These are phyloP conservation scores for Crax fasciolata DNA, from an alignment of 2,797 vertebrate species.

Conservation along the genomic window DNA sequence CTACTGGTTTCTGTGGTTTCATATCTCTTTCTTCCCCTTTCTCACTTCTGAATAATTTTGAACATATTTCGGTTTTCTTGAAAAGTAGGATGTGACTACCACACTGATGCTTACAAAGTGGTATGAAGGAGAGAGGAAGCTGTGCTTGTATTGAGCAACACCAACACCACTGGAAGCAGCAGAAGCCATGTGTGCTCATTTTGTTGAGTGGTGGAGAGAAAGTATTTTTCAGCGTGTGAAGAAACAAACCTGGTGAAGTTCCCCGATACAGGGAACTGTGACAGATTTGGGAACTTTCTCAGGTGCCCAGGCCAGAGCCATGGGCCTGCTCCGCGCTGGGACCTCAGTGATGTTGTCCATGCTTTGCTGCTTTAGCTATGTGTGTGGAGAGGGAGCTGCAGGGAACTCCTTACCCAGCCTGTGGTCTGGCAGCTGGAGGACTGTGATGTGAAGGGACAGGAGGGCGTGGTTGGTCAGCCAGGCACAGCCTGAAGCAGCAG, in stretches of 20 bases:
- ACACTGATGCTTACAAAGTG: neutral
- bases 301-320: neutral
- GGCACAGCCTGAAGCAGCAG: conserved; percentile 21
- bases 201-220: neutral
- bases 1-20: conserved; percentile 46
- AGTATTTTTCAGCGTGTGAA: neutral
- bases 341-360: neutral
- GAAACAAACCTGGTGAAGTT: neutral
- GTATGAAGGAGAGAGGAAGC: neutral
- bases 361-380: fast-evolving
- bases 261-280: neutral
- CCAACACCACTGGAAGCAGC: neutral
- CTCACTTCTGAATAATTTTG: neutral
- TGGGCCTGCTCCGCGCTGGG: neutral
- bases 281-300: neutral
- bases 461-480: conserved; percentile 6
- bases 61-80: conserved; percentile 3
- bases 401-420: neutral
- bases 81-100: neutral
- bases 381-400: neutral
- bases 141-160: neutral
- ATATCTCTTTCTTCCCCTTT: conserved; percentile 37
- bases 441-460: neutral
- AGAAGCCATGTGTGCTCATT: neutral
- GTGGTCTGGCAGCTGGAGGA: neutral